Conservation (phyloP, 2,113 vertebrate species). For the Apodemus sylvaticus region DNA sequence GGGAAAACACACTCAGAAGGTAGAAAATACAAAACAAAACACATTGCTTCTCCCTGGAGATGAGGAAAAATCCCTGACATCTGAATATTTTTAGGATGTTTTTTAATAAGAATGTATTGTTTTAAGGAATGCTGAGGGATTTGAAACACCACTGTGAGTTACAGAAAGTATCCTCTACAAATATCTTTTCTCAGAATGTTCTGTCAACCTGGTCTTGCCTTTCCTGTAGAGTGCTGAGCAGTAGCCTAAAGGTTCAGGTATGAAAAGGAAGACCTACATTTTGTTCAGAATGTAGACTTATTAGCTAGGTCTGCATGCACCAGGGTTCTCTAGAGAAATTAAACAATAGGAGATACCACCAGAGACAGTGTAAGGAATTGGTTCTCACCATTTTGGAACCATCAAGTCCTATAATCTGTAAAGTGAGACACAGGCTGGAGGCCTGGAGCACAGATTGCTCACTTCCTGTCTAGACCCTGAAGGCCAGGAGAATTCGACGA, state of each 20-base stretch:
- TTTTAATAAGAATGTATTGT: background rate
- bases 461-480: background rate
- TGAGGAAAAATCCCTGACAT: background rate
- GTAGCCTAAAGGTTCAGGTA: background rate
- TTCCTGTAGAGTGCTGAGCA: background rate
- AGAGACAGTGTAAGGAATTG: background rate
- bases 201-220: background rate
- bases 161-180: background rate
- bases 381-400: background rate
- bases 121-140: background rate
- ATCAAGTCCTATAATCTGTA: background rate
- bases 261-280: background rate
- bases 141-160: background rate
- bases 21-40: background rate
- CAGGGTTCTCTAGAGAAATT: background rate
- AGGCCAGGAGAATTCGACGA: background rate
- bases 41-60: background rate
- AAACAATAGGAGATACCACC: background rate
- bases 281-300: background rate
- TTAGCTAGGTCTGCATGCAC: background rate
- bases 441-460: background rate
- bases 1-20: background rate
- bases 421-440: background rate
- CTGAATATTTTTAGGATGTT: background rate
- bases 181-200: background rate